These are phyloP conservation scores for Masnerella sp. DNA, from an alignment of 2,888 invertebrate genomes.

Conservation along the genomic window DNA sequence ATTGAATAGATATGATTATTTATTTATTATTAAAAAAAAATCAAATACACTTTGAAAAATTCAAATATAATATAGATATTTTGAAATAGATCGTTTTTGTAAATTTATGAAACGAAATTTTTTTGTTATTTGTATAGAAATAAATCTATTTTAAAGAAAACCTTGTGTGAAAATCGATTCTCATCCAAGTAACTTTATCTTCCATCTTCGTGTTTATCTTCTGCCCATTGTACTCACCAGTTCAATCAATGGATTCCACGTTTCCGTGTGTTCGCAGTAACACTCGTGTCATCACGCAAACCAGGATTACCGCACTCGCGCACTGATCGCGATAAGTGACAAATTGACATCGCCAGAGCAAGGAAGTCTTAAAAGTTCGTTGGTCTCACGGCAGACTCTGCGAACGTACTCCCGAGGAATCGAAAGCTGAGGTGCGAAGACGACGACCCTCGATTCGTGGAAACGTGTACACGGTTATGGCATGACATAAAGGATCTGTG, in stretches of 20 bases:
- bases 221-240: constrained; percentile 34
- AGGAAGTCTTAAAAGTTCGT: constrained; percentile 31
- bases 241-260: constrained; percentile 9
- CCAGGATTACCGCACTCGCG: constrained; percentile 29
- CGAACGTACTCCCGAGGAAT: constrained; percentile 5
- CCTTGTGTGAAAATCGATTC: no score
- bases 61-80: no score
- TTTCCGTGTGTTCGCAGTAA: background rate
- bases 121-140: no score
- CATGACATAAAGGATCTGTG: constrained; percentile 28
- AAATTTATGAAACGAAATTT: no score
- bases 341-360: background rate
- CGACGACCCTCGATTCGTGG: constrained; percentile 14
- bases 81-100: no score
- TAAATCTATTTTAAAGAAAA: no score
- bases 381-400: constrained; percentile 11
- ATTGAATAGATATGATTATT: no score
- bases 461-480: constrained; percentile 26
- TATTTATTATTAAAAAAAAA: no score
- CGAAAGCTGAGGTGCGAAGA: constrained; percentile 8
- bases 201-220: no score
- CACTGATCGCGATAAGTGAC: constrained; percentile 27
- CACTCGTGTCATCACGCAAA: constrained; percentile 5
- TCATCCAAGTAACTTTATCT: no score
- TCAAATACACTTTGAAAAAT: no score